Evolutionary conservation across 2,797 vertebrate species (phyloP).

Genomic region (Crypturellus tataupa): DNA sequence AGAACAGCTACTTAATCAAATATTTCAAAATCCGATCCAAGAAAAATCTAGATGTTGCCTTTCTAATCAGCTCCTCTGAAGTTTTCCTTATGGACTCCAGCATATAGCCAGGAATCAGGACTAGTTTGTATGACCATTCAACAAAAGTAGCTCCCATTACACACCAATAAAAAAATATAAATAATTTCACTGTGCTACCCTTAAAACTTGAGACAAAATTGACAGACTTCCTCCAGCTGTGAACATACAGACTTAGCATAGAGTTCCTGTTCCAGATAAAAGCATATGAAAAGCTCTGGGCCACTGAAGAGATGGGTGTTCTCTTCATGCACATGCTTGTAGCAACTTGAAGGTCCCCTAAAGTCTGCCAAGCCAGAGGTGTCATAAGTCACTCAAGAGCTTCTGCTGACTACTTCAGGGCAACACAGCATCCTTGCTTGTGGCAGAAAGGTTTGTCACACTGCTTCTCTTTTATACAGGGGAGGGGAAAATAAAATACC

Average conservation of each 20-base stretch:
- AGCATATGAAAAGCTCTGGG: neutral
- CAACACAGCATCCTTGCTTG: fast-evolving
- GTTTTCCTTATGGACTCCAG: neutral
- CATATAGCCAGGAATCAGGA: neutral
- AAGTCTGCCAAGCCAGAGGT: neutral
- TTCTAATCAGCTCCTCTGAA: neutral
- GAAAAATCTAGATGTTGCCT: neutral
- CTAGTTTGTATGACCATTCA: neutral
- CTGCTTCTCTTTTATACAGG: neutral
- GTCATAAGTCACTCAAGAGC: too few relatives aligned
- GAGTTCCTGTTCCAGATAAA: neutral
- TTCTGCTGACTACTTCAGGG: neutral
- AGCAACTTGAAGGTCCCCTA: neutral
- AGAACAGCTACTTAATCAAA: neutral
- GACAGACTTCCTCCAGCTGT: neutral
- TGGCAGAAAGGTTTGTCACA: neutral
- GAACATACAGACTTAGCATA: neutral
- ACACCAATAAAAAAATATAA: neutral
- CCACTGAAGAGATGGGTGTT: neutral
- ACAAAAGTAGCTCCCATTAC: neutral
- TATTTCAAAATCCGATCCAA: neutral
- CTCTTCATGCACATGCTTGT: neutral
- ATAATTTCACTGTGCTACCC: neutral
- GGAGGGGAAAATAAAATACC: neutral
- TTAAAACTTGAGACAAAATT: slow-evolving; percentile 9